These are phyloP conservation scores for Tapera naevia DNA, from an alignment of 2,797 vertebrate species.

Conservation along the genomic window DNA sequence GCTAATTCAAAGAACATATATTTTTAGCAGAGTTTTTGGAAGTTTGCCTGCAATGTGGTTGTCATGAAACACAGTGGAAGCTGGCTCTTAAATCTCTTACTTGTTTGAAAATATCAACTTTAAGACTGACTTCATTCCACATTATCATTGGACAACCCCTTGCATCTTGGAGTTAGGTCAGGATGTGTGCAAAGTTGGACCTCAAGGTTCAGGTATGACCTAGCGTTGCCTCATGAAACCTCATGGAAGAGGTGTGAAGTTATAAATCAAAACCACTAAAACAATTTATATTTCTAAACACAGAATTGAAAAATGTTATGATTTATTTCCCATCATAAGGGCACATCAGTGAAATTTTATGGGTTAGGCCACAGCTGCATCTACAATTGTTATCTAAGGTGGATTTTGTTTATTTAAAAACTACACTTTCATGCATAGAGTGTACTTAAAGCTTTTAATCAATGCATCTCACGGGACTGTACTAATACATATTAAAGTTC, in stretches of 20 bases:
- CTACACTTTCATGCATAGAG: not conserved
- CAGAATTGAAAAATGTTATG: not conserved
- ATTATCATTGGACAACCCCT: not conserved
- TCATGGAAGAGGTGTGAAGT: not conserved
- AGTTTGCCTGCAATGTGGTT: not conserved
- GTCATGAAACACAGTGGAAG: not conserved
- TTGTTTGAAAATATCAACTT: not conserved
- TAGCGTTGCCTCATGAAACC: rapidly evolving
- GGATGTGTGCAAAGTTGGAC: not conserved
- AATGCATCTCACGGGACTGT: not conserved
- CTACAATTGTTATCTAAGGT: not conserved
- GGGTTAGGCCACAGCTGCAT: not conserved
- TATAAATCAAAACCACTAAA: not conserved
- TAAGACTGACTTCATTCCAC: not conserved
- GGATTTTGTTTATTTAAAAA: not conserved
- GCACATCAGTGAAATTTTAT: not conserved
- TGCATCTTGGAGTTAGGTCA: not conserved
- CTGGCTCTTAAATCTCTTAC: not conserved
- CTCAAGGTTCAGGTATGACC: not conserved
- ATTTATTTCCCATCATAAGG: not conserved
- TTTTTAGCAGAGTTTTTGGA: not conserved
- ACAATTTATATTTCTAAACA: not conserved
- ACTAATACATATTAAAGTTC: not conserved
- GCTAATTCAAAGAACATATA: not conserved
- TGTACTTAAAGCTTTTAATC: not conserved